Base-by-base conservation (phyloP, 2,113 vertebrate genomes). In the Hydrochoerus hydrochaeris region DNA sequence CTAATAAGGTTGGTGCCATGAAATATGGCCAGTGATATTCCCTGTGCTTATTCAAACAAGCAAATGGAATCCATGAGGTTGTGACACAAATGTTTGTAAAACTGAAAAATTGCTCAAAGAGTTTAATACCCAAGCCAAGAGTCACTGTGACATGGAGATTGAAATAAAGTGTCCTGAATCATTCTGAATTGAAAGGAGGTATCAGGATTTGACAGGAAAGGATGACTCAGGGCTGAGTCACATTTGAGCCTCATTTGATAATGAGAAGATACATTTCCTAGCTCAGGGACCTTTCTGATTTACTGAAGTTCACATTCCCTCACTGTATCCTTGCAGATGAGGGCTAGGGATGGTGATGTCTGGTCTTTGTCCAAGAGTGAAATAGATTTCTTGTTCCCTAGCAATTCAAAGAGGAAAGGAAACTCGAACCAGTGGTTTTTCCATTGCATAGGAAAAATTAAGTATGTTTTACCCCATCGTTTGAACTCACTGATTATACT, bases 21-120 rank as follows among this genome's bases (percentile, higher is more conserved):
- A 91, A 91, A 60, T 41, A 54, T 1, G 58, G 12, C 46, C 84
- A 69, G 0, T 30, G 38, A 57, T 83, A 46, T 58, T 71, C 52
- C 57, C 69, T 58, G 32, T 38, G 73, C 84, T 92, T 83, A 84
- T 92, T 81, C 71, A 88, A 85, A 94, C 60, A 94, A 86, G 78
- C 38, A 73, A 91, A 88, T 63, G 60, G 57, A 30, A 7, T 60
- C 30, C 14, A 0, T n/a, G 62, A 95, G 84, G 75, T 77, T 90
- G 20, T 54, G 84, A 86, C 30, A 78, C 17, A n/a, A 69, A 86
- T 91, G 87, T 60, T 91, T 71, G 1, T 49, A 82, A 94, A 96
- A 77, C 26, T 58, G 46, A 92, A 81, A 94, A 81, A 90, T 91
- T 86, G 78, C 32, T 88, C 38, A 63, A 60, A 85, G 35, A 32